Evolutionary conservation across 2,888 invertebrate species (phyloP), one percentile per base, ranked within the genome.

Genomic region (Dolichomitus sp.): DNA sequence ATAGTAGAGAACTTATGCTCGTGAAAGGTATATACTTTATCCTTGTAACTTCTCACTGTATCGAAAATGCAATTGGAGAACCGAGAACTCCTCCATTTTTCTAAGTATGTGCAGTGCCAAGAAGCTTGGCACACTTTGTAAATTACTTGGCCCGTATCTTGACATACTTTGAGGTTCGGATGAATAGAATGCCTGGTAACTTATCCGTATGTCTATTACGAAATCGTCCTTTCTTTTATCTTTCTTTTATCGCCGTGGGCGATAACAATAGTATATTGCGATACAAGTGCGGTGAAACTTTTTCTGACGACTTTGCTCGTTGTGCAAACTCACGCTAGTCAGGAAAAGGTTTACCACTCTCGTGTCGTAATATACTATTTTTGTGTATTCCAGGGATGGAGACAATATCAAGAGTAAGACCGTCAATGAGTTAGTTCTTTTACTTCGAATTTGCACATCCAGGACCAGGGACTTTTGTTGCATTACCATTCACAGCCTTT

Each of bases 41-140:
- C 12, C 52, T 33, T 63, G 61, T 9, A 69, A 63, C 33, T 37
- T 63, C 52, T 61, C 54, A 48, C 45, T 50, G 48, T 42, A 69
- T 70, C 57, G 9, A 37, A 7, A 54, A 74, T 45, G 9, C n/a
- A 17, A 40, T 30, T 70, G 27, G 23, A 30, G 27, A 52, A 37
- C 17, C 63, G 68, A 73, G 63, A 61, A 30, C 52, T 57, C 19
- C 37, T 63, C 65, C 48, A 59, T 45, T 17, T 69, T 50, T 57
- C 40, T 48, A 37, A 54, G 57, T 37, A 40, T 59, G 4, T 19
- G 17, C 7, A 54, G 63, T 61, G 57, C 45, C 61, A 66, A 57
- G 66, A 76, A 79, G 57, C 72, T 17, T 74, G 72, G 72, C 76
- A 80, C 57, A 83, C 42, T 83, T 82, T 72, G 59, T 17, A 72